Base-by-base conservation (phyloP, 2,888 invertebrate species). In the Pasiphila rectangulata region DNA sequence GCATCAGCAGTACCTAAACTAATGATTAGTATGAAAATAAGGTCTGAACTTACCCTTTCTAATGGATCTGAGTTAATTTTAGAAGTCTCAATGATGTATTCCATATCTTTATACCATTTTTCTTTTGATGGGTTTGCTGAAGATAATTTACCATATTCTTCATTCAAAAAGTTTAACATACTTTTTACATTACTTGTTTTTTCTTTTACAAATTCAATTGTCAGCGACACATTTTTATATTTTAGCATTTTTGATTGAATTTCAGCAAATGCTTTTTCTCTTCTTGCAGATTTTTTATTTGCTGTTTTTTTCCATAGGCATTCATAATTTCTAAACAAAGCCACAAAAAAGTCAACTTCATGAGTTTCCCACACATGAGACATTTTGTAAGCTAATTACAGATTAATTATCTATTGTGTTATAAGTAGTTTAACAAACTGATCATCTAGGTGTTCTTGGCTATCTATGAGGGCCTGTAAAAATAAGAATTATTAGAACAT, bases 41-140 rank as follows among this genome's bases (percentile, higher is more conserved):
- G n/a, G n/a, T n/a, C n/a, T n/a, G n/a, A n/a, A n/a, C n/a, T n/a
- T n/a, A n/a, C n/a, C n/a, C n/a, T n/a, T n/a, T n/a, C n/a, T n/a
- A n/a, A n/a, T n/a, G n/a, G n/a, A n/a, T n/a, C n/a, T n/a, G n/a
- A n/a, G n/a, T 13, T 7, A 27, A 12, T 27, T 27, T 7, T 7
- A 9, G 36, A 24, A 16, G 7, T 10, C 2, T 24, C 29, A 7
- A 39, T 17, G 0, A 48, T 29, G n/a, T 17, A 12, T 10, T 43
- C 43, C 17, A 48, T 43, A 15, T 43, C 27, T 20, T 21, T 20
- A 19, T 35, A 48, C 43, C 48, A 48, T 15, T 7, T 34, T 17
- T 38, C 32, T 6, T 21, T 5, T 0, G 37, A 21, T 17, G 47
- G 42, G 5, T 3, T 10, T 17, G 15, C 3, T 4, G 25, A n/a